Conservation (phyloP, 2,888 invertebrate genomes). For the Ischnura elegans region DNA sequence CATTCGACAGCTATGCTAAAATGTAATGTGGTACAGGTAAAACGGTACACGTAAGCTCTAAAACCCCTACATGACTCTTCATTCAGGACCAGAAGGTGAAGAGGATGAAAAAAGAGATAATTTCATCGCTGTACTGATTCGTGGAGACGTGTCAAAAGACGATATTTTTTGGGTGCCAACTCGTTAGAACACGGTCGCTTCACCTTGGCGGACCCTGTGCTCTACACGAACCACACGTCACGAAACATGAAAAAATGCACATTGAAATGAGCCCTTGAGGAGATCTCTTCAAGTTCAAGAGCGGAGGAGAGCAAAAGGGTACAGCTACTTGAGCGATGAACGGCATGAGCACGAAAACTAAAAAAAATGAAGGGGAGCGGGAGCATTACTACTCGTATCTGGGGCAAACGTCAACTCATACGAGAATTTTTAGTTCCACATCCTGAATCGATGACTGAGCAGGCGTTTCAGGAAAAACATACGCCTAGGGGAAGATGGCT, state of each 20-base stretch:
- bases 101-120: too few species aligned
- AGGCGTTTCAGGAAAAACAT: not conserved
- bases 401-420: not conserved
- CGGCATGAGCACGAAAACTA: not conserved
- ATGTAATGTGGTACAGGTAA: too few species aligned
- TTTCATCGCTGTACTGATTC: not conserved
- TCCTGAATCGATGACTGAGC: not conserved
- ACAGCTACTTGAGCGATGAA: not conserved
- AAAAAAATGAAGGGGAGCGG: not conserved
- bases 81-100: too few species aligned
- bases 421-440: not conserved
- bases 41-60: too few species aligned
- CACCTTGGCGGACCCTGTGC: not conserved
- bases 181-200: not conserved
- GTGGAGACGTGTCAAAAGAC: not conserved
- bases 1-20: too few species aligned
- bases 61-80: too few species aligned
- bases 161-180: not conserved
- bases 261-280: not conserved
- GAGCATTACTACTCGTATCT: not conserved
- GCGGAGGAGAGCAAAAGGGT: not conserved
- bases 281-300: conserved; percentile 2
- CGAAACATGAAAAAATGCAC: not conserved
- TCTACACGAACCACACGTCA: not conserved
- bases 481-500: too few species aligned